These are phyloP conservation scores for Myodes glareolus DNA, from an alignment of 2,113 vertebrate species.

Conservation along the genomic window DNA sequence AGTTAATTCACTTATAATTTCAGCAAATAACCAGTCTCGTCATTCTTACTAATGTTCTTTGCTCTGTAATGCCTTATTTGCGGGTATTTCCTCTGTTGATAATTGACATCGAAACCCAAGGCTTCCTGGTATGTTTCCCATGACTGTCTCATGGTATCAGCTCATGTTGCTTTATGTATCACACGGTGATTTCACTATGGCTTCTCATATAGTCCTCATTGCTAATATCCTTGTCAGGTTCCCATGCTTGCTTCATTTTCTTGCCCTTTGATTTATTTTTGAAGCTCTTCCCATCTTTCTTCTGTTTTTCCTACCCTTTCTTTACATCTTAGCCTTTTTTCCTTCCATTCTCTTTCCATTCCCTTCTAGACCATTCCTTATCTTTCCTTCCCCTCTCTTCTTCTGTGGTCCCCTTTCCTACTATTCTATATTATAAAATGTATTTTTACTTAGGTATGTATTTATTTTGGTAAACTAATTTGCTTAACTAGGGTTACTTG, in stretches of 20 bases:
- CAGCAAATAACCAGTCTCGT: not conserved
- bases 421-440: not conserved
- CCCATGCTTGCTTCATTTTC: not conserved
- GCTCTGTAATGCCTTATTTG: conserved; percentile 4
- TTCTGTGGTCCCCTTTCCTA: not conserved
- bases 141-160: not conserved
- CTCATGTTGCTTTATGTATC: not conserved
- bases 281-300: not conserved
- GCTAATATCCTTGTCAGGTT: not conserved
- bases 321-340: not conserved
- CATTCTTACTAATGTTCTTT: conserved; percentile 40
- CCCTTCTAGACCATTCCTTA: not conserved
- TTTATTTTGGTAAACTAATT: not conserved
- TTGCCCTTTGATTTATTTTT: not conserved
- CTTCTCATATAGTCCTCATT: not conserved
- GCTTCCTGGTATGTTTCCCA: not conserved
- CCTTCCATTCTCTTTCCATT: not conserved
- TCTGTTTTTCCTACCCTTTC: not conserved
- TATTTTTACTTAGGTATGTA: not conserved
- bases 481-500: not conserved
- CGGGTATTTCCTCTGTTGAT: not conserved
- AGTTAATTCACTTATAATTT: conserved; percentile 6
- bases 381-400: too few relatives aligned
- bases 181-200: not conserved
- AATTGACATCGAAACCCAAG: not conserved